Base-by-base conservation (phyloP, 2,888 invertebrate genomes). In the Ferrisia virgata region DNA sequence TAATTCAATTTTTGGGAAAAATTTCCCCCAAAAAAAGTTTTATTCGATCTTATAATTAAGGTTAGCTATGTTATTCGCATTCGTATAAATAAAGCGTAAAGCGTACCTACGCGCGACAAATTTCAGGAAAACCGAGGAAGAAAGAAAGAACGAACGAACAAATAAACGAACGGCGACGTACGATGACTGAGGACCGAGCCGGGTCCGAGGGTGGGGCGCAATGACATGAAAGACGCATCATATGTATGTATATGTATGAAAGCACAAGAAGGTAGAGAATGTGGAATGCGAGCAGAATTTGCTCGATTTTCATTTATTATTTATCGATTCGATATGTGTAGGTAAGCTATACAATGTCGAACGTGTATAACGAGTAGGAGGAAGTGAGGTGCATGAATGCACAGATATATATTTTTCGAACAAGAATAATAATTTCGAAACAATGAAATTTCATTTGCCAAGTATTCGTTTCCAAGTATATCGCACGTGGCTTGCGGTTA, bases 221-320 rank as follows among this genome's bases (percentile, higher is more conserved):
- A n/a, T n/a, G n/a, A n/a, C n/a, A n/a, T n/a, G n/a, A n/a, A n/a
- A n/a, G n/a, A n/a, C n/a, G n/a, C n/a, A n/a, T n/a, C n/a, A n/a
- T n/a, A n/a, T n/a, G 53, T 8, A 53, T 9, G 53, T 13, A 22
- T 9, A 36, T 36, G 9, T 22, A 53, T 22, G 53, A 53, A 53
- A n/a, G n/a, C 0, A 8, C 36, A 36, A n/a, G 22, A 8, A 9
- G 53, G 53, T 22, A 53, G 5, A 13, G 5, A 11, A 28, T 15
- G 28, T 13, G 64, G 64, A 28, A 64, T 64, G 64, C 28, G 64
- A 64, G 15, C 2, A 31, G 31, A 18, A 53, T 22, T 22, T 53
- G 53, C 53, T 53, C 53, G 53, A 64, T 64, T 64, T 64, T 64
- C 64, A 28, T 64, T 64, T 64, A 64, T 64, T 64, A 64, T 64